Conservation (phyloP, 2,797 vertebrate species). For the Bradypodion pumilum region DNA sequence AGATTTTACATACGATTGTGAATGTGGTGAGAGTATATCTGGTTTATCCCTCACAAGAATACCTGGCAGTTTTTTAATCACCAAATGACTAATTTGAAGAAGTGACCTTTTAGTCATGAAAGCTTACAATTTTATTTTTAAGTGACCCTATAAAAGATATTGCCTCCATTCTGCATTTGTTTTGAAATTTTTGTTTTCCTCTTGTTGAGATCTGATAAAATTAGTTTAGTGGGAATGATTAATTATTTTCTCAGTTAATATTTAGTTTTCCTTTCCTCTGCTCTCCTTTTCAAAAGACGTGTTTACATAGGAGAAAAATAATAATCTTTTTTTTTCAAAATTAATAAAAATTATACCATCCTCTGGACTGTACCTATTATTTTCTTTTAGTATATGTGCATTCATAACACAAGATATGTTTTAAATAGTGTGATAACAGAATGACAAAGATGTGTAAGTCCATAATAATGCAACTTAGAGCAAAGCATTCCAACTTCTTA, state of each 20-base stretch:
- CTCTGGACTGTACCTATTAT: conserved; percentile 32
- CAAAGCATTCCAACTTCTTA: too few species aligned
- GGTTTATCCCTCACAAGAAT: conserved; percentile 26
- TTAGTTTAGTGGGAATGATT: conserved; percentile 54
- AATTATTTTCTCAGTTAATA: conserved; percentile 63
- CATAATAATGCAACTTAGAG: too few species aligned
- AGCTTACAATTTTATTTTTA: too few species aligned
- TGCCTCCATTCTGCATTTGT: too few species aligned
- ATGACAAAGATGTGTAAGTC: neutral
- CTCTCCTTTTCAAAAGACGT: conserved; percentile 50
- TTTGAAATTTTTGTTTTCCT: conserved; percentile 39
- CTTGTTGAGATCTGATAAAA: conserved; percentile 49
- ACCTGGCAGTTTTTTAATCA: conserved; percentile 54
- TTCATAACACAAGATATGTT: neutral
- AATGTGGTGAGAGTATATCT: neutral
- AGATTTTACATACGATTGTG: too few species aligned
- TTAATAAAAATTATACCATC: conserved; percentile 21
- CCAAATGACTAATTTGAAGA: conserved; percentile 13
- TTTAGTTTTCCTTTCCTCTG: neutral
- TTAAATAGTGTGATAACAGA: neutral
- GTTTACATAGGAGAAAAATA: conserved; percentile 27
- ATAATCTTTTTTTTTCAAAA: conserved; percentile 20
- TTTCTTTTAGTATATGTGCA: neutral
- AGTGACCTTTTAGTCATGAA: too few species aligned
- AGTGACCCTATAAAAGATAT: too few species aligned